Percentiles rank a stretch among this genome's conserved stretches.
These are phyloP conservation scores for Leptatherina wallacei DNA, from an alignment of 2,797 vertebrate species.

Conservation along the genomic window DNA sequence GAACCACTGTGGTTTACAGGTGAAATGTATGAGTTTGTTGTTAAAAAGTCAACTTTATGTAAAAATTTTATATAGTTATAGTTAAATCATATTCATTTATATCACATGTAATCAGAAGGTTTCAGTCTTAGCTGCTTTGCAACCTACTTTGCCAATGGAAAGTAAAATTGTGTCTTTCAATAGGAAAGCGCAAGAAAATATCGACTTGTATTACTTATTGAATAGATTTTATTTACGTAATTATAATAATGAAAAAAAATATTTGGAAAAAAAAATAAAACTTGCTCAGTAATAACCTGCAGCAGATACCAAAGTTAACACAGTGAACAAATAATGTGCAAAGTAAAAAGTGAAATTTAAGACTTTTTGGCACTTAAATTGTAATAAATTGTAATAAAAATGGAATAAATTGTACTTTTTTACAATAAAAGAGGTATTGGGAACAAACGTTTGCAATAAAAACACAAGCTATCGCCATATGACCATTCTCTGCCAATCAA, in stretches of 20 bases:
- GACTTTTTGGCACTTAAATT: neutral
- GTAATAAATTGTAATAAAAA: too few species aligned
- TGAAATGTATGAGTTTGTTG: neutral
- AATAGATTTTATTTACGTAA: too few species aligned
- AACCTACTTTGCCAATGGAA: neutral
- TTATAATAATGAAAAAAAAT: too few species aligned
- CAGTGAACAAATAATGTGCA: neutral
- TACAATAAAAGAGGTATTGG: too few species aligned
- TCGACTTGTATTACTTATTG: too few species aligned
- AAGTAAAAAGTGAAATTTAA: neutral
- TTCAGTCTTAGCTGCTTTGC: too few species aligned
- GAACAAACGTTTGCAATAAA: slow-evolving; percentile 42
- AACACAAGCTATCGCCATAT: slow-evolving; percentile 54
- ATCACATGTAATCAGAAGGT: neutral
- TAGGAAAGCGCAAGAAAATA: too few species aligned
- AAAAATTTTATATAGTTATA: too few species aligned
- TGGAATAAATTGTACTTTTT: neutral
- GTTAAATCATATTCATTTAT: neutral
- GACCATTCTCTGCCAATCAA: slow-evolving; percentile 77
- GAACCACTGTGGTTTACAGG: neutral
- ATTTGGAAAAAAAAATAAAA: too few species aligned
- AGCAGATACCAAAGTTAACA: neutral
- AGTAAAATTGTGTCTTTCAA: neutral
- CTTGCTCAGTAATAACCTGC: neutral
- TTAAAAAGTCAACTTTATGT: neutral